phyloP scores from a whole-genome alignment of 2,888 invertebrate species.

The Conchocele bisecta region DNA sequence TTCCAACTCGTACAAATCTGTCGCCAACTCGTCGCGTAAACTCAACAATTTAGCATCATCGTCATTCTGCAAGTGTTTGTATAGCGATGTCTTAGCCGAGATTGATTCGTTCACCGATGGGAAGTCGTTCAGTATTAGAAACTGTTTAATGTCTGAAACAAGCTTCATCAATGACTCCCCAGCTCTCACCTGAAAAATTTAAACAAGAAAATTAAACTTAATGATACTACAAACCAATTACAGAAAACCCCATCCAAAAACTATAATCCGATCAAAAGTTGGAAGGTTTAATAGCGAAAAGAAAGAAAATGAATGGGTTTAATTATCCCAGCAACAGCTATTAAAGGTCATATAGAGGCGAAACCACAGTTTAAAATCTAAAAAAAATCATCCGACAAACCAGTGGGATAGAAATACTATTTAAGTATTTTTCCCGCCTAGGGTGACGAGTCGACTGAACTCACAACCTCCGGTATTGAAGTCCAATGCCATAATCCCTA shows the following conservation, averaged over 20 bases:
- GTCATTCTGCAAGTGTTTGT: slow-evolving; percentile 94
- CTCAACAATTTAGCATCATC: slow-evolving; percentile 97
- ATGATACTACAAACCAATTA: not conserved
- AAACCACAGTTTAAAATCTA: too few species aligned
- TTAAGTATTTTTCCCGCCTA: too few species aligned
- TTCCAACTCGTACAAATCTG: slow-evolving; percentile 95
- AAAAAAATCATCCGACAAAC: too few species aligned
- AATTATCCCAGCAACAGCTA: too few species aligned
- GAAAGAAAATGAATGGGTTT: too few species aligned
- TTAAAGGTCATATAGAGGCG: too few species aligned
- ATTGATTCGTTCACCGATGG: slow-evolving; percentile 99
- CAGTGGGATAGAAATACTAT: too few species aligned
- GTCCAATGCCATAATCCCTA: too few species aligned
- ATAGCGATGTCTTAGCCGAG: slow-evolving; percentile 94
- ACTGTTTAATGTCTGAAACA: slow-evolving; percentile 98
- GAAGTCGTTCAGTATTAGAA: slow-evolving; percentile 98
- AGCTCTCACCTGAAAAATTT: slow-evolving; percentile 89
- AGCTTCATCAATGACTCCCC: slow-evolving; percentile 98
- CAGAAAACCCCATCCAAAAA: too few species aligned
- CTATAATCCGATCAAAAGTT: not conserved
- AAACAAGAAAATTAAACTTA: not conserved
- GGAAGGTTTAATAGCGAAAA: too few species aligned
- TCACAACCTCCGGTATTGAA: too few species aligned
- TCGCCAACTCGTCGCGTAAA: slow-evolving; percentile 96
- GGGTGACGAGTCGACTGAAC: too few species aligned